Evolutionary conservation across 1,140 invertebrate genomes (phyloP).

Genomic region (Lutraria rhynchaena): DNA sequence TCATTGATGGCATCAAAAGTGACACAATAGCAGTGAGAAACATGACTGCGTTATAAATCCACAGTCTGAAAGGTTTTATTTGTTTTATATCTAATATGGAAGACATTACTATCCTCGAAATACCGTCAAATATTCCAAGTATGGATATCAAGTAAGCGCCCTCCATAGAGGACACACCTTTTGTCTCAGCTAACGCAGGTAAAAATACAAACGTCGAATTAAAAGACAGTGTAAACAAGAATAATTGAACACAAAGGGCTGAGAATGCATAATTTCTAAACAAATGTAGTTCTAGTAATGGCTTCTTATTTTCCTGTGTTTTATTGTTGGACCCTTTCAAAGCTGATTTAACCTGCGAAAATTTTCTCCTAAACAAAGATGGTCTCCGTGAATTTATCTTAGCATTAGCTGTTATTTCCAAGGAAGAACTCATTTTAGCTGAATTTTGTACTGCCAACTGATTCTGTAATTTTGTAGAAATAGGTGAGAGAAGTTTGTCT

Average conservation of each 20-base stretch:
- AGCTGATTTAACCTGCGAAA: constrained; percentile 16
- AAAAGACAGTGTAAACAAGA: constrained; percentile 71
- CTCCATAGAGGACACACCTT: constrained; percentile 63
- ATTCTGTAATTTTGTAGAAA: constrained; percentile 34
- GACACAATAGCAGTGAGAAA: constrained; percentile 64
- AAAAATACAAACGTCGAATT: constrained; percentile 74
- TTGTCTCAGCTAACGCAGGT: constrained; percentile 68
- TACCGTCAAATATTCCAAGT: constrained; percentile 67
- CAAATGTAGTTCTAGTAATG: constrained; percentile 65
- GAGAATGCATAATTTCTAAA: constrained; percentile 72
- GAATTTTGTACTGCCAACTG: constrained; percentile 11
- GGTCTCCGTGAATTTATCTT: constrained; percentile 19
- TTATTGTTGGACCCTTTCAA: constrained; percentile 7
- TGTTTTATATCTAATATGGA: constrained; percentile 65
- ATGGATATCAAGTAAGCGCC: constrained; percentile 69
- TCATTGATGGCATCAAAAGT: constrained; percentile 64
- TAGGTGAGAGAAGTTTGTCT: constrained; percentile 8
- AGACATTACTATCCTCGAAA: constrained; percentile 68
- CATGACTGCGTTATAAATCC: constrained; percentile 72
- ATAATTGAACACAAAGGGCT: constrained; percentile 69
- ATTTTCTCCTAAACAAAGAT: constrained; percentile 29
- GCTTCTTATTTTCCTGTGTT: constrained; percentile 30
- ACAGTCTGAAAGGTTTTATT: constrained; percentile 66
- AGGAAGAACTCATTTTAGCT: constrained; percentile 26
- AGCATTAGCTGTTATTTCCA: constrained; percentile 36